A percentile compares a stretch with the other conserved stretches of the same genome.
These are phyloP conservation scores for Acestrorhynchus altus DNA, from an alignment of 2,797 vertebrate species.

Conservation along the genomic window DNA sequence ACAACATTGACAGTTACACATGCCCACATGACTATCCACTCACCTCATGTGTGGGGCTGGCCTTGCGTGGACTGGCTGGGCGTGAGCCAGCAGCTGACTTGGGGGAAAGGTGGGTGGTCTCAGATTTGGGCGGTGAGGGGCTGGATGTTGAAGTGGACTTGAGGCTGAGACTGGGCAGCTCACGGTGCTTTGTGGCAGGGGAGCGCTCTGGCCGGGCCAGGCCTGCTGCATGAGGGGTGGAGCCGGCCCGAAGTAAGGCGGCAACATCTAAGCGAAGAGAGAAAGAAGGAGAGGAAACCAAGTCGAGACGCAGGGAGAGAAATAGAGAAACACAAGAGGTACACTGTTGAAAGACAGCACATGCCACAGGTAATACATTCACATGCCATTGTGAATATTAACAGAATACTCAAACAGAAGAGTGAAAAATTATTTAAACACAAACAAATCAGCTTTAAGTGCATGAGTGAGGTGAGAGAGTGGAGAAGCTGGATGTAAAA, in stretches of 20 bases:
- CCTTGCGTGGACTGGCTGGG: conserved; percentile 90
- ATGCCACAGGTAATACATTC: conserved; percentile 16
- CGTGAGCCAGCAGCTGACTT: conserved; percentile 72
- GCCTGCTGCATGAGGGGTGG: conserved; percentile 72
- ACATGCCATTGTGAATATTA: background rate
- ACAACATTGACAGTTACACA: no score
- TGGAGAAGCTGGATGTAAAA: background rate
- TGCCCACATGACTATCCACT: conserved; percentile 34
- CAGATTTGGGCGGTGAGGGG: conserved; percentile 87
- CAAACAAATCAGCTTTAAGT: background rate
- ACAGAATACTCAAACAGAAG: conserved; percentile 9
- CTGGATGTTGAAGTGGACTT: conserved; percentile 84
- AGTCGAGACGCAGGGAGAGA: background rate
- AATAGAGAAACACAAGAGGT: conserved; percentile 28
- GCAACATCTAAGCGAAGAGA: conserved; percentile 71
- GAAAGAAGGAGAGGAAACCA: background rate
- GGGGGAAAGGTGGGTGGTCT: conserved; percentile 81
- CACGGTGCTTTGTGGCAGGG: conserved; percentile 73
- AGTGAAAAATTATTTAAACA: background rate
- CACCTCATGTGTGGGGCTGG: conserved; percentile 94
- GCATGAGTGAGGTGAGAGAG: background rate
- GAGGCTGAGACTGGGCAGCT: conserved; percentile 78
- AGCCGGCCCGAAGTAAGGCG: conserved; percentile 67
- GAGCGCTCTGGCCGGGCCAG: conserved; percentile 73
- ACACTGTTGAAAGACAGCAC: background rate